Base-by-base conservation (phyloP, 2,113 vertebrate species). In the Ancistrus triradiatus region DNA sequence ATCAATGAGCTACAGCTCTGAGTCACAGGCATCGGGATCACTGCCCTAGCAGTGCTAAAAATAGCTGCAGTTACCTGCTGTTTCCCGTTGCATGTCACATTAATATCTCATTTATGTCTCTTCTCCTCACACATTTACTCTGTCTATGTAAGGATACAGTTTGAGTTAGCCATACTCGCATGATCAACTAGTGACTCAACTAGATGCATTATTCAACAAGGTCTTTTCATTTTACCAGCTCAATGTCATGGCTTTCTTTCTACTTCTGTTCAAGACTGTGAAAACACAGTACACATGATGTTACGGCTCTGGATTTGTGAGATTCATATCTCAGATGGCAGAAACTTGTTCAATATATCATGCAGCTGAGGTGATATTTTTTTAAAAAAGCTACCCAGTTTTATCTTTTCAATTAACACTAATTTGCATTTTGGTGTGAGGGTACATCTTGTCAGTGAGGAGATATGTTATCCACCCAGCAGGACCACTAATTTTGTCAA, bases 41-140 rank as follows among this genome's bases (percentile, higher is more conserved):
- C 77, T 62, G 52, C 69, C 66, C 74, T 79, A 83, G 84, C 81
- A 68, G 77, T 59, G 59, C 84, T 82, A 86, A 86, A 88, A 78
- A 86, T 87, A 87, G 81, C 59, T 51, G 66, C 63, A 76, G 81
- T 80, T 81, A 84, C 81, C 85, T 86, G 82, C 79, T 80, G 79
- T 74, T 75, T 68, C 58, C 49, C 71, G 78, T 75, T 77, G 72
- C 75, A 74, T 73, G 63, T 77, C 65, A 78, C 78, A 69, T 75
- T 75, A 80, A 82, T 80, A 77, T 77, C 70, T 83, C 81, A 82
- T 85, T 85, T 81, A 83, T 84, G 77, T 82, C 74, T 77, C 74
- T 81, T 84, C 73, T 77, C 77, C 70, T 61, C 51, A 59, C 77
- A 65, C 68, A 67, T 77, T 74, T 51, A 21, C 24, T 18, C 4